Evolutionary conservation across 2,888 invertebrate genomes (phyloP).

Genomic region (Acrobasis suavella): DNA sequence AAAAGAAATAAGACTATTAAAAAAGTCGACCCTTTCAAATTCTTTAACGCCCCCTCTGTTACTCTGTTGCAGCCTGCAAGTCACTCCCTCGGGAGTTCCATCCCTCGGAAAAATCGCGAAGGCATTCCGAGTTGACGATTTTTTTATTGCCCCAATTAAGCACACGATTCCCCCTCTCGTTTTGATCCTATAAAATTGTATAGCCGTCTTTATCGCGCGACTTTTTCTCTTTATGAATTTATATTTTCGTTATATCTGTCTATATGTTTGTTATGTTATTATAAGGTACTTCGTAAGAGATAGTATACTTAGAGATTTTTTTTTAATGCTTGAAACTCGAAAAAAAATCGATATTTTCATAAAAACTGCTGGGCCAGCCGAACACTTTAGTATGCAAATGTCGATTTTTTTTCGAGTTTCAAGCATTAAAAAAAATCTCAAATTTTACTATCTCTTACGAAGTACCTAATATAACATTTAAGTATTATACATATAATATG

Average conservation of each 20-base stretch:
- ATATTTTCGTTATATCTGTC: background rate
- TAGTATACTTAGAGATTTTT: too few relatives aligned
- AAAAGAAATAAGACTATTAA: background rate
- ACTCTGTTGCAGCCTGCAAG: constrained; percentile 14
- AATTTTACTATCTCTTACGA: too few relatives aligned
- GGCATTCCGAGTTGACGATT: constrained; percentile 14
- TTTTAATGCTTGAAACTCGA: too few relatives aligned
- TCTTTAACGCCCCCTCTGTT: background rate
- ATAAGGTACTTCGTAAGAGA: background rate
- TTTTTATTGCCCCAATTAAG: constrained; percentile 20
- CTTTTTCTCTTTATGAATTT: constrained; percentile 7
- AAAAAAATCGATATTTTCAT: too few relatives aligned
- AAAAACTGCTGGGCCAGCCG: too few relatives aligned
- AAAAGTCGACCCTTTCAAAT: background rate
- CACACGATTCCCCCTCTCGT: background rate
- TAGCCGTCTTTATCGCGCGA: constrained; percentile 5
- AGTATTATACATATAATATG: too few relatives aligned
- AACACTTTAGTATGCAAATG: too few relatives aligned
- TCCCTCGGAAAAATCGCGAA: constrained; percentile 14
- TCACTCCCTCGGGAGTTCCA: constrained; percentile 3
- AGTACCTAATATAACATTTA: too few relatives aligned
- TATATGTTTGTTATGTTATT: background rate
- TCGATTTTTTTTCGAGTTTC: too few relatives aligned
- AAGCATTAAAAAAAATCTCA: too few relatives aligned
- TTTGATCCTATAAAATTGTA: constrained; percentile 3